phyloP scores from a whole-genome alignment of 2,888 invertebrate genomes.

The Neuroscelio doddi region DNA sequence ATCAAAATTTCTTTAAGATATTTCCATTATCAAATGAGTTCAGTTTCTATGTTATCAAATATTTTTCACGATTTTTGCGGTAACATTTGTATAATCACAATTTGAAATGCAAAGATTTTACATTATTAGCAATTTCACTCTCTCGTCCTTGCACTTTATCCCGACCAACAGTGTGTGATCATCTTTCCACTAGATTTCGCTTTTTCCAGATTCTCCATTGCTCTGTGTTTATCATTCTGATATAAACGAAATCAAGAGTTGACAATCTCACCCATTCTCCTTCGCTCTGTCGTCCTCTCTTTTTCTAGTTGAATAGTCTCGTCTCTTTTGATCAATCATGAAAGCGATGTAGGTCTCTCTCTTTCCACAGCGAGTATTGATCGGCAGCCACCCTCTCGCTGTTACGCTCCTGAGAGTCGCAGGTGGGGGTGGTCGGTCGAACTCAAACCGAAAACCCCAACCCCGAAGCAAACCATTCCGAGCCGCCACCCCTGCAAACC shows the following conservation, averaged over 20 bases:
- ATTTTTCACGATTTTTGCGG: too few species aligned
- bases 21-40: too few species aligned
- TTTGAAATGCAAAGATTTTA: not conserved
- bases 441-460: conserved; percentile 46
- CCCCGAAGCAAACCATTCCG: conserved; percentile 24
- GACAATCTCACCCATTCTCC: conserved; percentile 7
- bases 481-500: conserved; percentile 16
- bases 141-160: not conserved
- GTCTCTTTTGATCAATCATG: conserved; percentile 10
- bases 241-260: conserved; percentile 24
- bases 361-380: conserved; percentile 53
- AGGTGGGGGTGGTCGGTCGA: conserved; percentile 33
- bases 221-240: conserved; percentile 32
- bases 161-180: not conserved
- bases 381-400: conserved; percentile 53
- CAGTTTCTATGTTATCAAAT: too few species aligned
- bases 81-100: not conserved
- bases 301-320: conserved; percentile 27
- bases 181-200: conserved; percentile 34
- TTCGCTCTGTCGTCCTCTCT: not conserved
- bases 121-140: not conserved
- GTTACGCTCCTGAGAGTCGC: conserved; percentile 40
- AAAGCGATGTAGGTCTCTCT: conserved; percentile 12
- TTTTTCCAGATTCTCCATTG: conserved; percentile 17
- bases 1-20: too few species aligned